Evolutionary conservation across 2,888 invertebrate species (phyloP).

Genomic region (Caenorhabditis virilis): DNA sequence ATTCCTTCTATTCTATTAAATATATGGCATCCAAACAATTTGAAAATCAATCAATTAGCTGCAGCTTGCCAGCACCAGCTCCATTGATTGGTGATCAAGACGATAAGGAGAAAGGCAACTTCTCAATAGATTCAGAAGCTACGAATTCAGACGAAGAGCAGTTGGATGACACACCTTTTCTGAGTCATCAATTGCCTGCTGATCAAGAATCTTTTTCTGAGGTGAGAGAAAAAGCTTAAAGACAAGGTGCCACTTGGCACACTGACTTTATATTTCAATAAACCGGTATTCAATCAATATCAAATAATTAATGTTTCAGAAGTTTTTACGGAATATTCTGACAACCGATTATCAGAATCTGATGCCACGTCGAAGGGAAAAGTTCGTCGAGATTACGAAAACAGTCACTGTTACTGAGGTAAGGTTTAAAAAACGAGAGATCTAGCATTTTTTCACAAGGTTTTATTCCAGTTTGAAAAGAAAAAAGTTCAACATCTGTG

Average conservation of each 20-base stretch:
- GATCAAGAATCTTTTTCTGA: conserved; percentile 38
- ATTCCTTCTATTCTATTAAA: not conserved
- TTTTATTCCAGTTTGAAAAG: not conserved
- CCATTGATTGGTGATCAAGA: not conserved
- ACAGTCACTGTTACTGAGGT: conserved; percentile 52
- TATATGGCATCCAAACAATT: conserved; percentile 14
- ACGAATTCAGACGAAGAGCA: conserved; percentile 33
- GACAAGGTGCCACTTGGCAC: not conserved
- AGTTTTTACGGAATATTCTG: conserved; percentile 40
- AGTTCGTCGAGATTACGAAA: conserved; percentile 46
- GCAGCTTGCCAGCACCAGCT: not conserved
- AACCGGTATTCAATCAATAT: no score
- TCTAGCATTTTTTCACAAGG: no score
- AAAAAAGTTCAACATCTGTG: not conserved
- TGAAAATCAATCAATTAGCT: not conserved
- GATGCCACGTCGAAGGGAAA: conserved; percentile 46
- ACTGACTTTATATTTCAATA: no score
- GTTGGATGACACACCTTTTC: conserved; percentile 28
- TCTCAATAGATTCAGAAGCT: not conserved
- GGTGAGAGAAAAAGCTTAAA: conserved; percentile 7
- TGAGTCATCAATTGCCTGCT: conserved; percentile 30
- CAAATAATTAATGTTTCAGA: no score
- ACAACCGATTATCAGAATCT: conserved; percentile 39
- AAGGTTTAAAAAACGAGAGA: no score
- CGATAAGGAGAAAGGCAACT: not conserved